Evolutionary conservation across 1,140 invertebrate species (phyloP), one percentile per base, ranked within the genome.

Genomic region (Achatina immaculata): DNA sequence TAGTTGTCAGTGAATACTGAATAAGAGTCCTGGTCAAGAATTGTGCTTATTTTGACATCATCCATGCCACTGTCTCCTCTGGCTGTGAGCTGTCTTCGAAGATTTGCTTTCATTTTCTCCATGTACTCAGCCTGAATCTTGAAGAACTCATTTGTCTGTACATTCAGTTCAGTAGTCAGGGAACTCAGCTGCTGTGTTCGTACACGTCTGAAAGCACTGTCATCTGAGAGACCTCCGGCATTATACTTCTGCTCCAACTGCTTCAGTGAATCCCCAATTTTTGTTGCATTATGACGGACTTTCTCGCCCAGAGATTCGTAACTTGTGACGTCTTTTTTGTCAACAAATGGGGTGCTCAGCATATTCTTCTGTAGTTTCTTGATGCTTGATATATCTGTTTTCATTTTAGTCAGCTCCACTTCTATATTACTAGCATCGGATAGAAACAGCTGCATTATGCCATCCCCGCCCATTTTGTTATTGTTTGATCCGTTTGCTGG

Each of bases 91-190:
- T 87, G 83, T 45, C 81, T 58, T 38, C 74, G 72, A 19, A 87
- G 72, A 19, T 83, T 48, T 11, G 78, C 78, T 78, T 85, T 85
- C 78, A 86, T 86, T 78, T 84, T 86, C 16, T 88, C 87, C 51
- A 85, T 79, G 72, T 88, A 88, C 38, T 84, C 81, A n/a, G 85
- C 83, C 48, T 88, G 87, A 58, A 72, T 82, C 55, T 78, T 83
- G 36, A 83, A 82, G 66, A 85, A 88, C 28, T 86, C 83, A 68
- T 88, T 86, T 38, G 83, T 86, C 2, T 76, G 65, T 75, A 80
- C 77, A 36, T 82, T 82, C 11, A 88, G 76, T 42, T 85, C 83
- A 43, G 80, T 80, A 19, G 83, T 82, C 16, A 88, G 77, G 40
- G 85, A 81, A 24, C 84, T 85, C 21, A 88, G 42, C 76, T 86